phyloP scores from a whole-genome alignment of 2,113 vertebrate genomes.

The Otocyon megalotis region DNA sequence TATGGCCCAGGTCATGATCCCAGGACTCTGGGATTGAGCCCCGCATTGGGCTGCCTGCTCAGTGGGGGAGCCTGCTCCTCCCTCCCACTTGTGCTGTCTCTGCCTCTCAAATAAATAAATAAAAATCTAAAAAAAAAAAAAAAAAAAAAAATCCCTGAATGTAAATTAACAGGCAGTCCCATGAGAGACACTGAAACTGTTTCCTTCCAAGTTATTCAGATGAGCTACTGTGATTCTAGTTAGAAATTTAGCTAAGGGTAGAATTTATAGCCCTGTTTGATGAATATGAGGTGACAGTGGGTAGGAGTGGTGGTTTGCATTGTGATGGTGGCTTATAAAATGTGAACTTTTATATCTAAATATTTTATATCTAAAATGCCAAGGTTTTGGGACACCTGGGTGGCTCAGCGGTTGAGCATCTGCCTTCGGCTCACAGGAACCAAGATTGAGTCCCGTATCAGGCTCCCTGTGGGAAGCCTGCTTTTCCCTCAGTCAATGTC shows the following conservation, averaged over 20 bases:
- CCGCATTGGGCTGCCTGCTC: too few species aligned
- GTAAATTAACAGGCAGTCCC: background rate
- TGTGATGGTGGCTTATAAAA: background rate
- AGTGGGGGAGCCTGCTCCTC: too few species aligned
- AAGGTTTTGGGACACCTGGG: background rate
- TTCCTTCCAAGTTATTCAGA: background rate
- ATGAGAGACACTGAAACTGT: background rate
- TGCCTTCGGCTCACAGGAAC: too few species aligned
- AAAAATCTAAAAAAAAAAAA: too few species aligned
- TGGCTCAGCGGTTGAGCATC: too few species aligned
- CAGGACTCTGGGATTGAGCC: too few species aligned
- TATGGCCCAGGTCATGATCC: too few species aligned
- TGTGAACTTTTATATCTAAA: conserved; percentile 27
- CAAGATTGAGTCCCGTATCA: too few species aligned
- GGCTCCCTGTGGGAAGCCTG: too few species aligned
- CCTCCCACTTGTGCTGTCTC: too few species aligned
- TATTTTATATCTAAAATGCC: conserved; percentile 26
- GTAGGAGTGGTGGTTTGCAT: background rate
- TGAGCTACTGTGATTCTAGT: background rate
- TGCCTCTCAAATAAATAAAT: too few species aligned
- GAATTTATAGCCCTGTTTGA: background rate
- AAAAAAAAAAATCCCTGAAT: background rate
- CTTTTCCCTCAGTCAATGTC: too few species aligned
- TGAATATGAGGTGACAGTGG: background rate
- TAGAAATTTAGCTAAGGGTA: background rate